Base-by-base conservation (phyloP, 53 echinoderm and acorn worm genomes). In the Echinometra lucunter region DNA sequence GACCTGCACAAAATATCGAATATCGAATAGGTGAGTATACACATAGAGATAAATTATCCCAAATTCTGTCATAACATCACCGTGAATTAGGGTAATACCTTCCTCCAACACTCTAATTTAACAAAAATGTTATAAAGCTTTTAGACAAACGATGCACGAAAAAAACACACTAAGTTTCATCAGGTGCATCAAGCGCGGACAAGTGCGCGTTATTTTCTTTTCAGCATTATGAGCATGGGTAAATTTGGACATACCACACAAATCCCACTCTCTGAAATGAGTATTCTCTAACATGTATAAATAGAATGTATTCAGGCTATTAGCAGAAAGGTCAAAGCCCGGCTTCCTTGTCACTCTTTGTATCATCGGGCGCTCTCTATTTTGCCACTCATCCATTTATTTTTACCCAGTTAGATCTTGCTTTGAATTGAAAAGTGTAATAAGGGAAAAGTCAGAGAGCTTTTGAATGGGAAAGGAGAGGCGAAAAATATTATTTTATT, bases 241-340 rank as follows among this genome's bases (percentile, higher is more conserved):
- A 78, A 78, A 78, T 42, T 34, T 42, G 78, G 21, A 78, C 4
- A 78, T 40, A 19, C 10, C 18, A 42, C 38, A 38, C 21, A 35
- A 18, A 78, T 40, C 78, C 1, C 53, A 47, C 47, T 47, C 27
- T 16, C 25, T 85, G 49, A 13, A 53, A 85, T 49, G 85, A 47
- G 45, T 85, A 45, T 85, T 85, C 85, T 85, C 85, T 49, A n/a
- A n/a, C n/a, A n/a, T n/a, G n/a, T n/a, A n/a, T n/a, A 85, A 85
- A 85, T 45, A 85, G 21, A 85, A 11, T n/a, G 49, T 49, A 85
- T 49, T 85, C 27, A 49, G 85, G 49, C 85, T n/a, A 49, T 85
- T 49, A 85, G 9, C 18, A 81, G 38, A 81, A 81, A 85, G 85
- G 45, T 85, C 85, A 47, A 85, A 47, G 49, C 4, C 85, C 85